Base-by-base conservation (phyloP, 2,888 invertebrate genomes). In the Melangyna quadrimaculata region DNA sequence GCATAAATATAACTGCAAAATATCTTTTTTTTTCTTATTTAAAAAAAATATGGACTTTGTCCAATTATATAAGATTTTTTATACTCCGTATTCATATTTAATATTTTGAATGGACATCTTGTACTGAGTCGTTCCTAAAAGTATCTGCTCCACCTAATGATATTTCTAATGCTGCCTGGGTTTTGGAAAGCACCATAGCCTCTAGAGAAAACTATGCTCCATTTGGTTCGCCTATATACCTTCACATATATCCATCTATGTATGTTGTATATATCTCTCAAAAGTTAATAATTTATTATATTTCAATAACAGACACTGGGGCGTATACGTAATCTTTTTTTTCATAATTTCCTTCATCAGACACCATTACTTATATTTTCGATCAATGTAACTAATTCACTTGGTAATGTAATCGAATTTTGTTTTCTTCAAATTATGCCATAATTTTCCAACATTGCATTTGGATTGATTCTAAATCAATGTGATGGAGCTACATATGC, bases 381-480 rank as follows among this genome's bases (percentile, higher is more conserved):
- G 17, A 22, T 53, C 65, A 22, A 40, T 70, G 74, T 35, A 37
- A 40, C 37, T 48, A 63, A 55, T 27, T 61, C 53, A 6, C 8
- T 61, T 24, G 12, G 19, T 61, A 82, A 82, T 73, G 61, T 73
- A 73, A 78, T 81, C 70, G 48, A 75, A 35, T 53, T 72, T 72
- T 59, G 27, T 53, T 72, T 72, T 59, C 48, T 73, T 82, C 55
- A 70, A 82, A 82, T 78, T 78, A 82, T 74, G 78, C 51, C 73
- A 78, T 78, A 51, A 78, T 70, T 74, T 70, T 32, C 63, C 40
- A 27, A 48, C 73, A 74, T 32, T 70, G 78, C 55, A 48, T 29
- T 78, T 70, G 37, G 69, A 82, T 82, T 65, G 74, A 83, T 83
- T 83, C 83, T 74, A 63, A 78, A 78, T 65, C 72, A 77, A 72